A percentile compares a stretch with the other conserved stretches of the same genome.
phyloP scores from a whole-genome alignment of 2,888 invertebrate species.

The Caenorhabditis macrosperma region DNA sequence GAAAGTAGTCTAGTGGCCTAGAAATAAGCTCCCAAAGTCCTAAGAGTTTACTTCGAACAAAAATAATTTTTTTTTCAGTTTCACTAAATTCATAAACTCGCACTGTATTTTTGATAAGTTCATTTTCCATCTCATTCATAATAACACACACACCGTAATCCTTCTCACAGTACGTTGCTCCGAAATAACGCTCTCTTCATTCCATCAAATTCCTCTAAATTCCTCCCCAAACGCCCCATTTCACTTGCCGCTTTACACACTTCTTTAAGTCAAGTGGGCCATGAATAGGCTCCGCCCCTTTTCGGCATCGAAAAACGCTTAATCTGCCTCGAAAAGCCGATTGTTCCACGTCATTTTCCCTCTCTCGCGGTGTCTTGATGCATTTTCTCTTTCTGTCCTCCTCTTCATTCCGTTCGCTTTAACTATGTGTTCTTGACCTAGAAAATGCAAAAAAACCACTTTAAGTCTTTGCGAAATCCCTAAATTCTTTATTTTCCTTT shows the following conservation, averaged over 20 bases:
- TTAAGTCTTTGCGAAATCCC: background rate
- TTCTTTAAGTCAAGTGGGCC: background rate
- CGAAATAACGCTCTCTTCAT: background rate
- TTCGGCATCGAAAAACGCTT: background rate
- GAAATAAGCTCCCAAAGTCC: too few species aligned
- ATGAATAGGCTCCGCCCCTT: background rate
- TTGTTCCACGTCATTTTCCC: constrained; percentile 13
- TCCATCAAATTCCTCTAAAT: too few species aligned
- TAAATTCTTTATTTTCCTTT: too few species aligned
- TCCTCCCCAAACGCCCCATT: too few species aligned
- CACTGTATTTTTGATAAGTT: too few species aligned
- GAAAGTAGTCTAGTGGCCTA: too few species aligned
- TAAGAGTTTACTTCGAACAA: too few species aligned
- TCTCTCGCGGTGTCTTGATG: too few species aligned
- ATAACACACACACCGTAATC: too few species aligned
- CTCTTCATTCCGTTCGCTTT: background rate
- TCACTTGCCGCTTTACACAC: background rate
- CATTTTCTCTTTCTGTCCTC: background rate
- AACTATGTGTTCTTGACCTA: background rate
- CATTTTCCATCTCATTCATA: too few species aligned
- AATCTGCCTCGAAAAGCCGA: constrained; percentile 7
- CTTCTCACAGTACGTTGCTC: background rate
- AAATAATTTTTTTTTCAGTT: too few species aligned
- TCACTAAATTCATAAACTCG: too few species aligned
- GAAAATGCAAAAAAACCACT: background rate